Evolutionary conservation across 2,113 vertebrate species (phyloP).

Genomic region (Nibea coibor): DNA sequence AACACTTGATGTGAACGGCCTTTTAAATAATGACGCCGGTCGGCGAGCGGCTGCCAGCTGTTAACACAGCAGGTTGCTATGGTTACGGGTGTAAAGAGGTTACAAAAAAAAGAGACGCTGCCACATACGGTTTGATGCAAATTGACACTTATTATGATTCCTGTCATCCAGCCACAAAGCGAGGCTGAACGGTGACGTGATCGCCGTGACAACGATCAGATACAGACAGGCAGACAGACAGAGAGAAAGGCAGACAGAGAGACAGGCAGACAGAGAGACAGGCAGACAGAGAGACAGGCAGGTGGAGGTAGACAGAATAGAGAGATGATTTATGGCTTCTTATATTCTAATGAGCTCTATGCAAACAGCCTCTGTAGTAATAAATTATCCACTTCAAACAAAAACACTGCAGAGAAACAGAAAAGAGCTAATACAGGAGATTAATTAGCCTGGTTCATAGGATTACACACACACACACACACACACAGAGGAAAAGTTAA

Average conservation of each 20-base stretch:
- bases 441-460: constrained; percentile 59
- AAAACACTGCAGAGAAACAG: constrained; percentile 55
- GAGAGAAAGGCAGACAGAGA: not conserved
- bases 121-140: not conserved
- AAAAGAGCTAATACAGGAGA: constrained; percentile 52
- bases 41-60: not conserved
- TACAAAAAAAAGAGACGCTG: not conserved
- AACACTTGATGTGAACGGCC: no score
- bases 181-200: not conserved
- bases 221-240: not conserved
- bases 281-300: not conserved
- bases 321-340: constrained; percentile 19
- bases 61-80: not conserved
- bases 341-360: constrained; percentile 46
- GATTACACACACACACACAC: constrained; percentile 50
- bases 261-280: not conserved
- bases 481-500: constrained; percentile 26
- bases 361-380: constrained; percentile 56
- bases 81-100: not conserved
- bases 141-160: not conserved
- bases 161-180: not conserved
- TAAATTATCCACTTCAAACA: constrained; percentile 72
- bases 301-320: not conserved
- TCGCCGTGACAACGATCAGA: not conserved
- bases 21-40: not conserved